phyloP scores from a whole-genome alignment of 1,140 invertebrate genomes.

The Drosophila insularis region DNA sequence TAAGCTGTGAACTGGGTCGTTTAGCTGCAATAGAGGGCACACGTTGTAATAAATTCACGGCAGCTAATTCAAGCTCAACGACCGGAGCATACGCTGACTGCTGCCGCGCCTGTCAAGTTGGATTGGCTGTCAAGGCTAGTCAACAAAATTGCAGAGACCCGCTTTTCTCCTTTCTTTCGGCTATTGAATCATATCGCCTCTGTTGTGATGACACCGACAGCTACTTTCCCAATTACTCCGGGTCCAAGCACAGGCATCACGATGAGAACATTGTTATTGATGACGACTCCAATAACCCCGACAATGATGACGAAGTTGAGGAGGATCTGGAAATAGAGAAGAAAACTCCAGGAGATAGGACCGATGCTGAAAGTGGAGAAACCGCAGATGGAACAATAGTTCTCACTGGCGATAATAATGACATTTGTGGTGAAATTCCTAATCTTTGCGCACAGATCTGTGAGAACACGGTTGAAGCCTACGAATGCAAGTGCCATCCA shows the following conservation, averaged over 20 bases:
- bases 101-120: constrained; percentile 78
- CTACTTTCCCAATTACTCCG: constrained; percentile 8
- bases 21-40: constrained; percentile 66
- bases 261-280: constrained; percentile 4
- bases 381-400: constrained; percentile 61
- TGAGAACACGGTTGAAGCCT: constrained; percentile 86
- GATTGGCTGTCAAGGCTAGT: constrained; percentile 72
- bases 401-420: constrained; percentile 70
- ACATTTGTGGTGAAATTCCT: constrained; percentile 86
- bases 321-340: constrained; percentile 11
- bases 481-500: constrained; percentile 87
- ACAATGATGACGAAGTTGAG: constrained; percentile 12
- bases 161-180: constrained; percentile 60
- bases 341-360: neutral
- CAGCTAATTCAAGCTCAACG: constrained; percentile 23
- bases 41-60: constrained; percentile 41
- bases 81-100: constrained; percentile 56
- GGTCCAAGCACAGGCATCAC: neutral
- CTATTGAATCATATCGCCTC: constrained; percentile 67
- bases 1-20: constrained; percentile 65
- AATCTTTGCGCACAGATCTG: constrained; percentile 89
- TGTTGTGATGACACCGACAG: constrained; percentile 59
- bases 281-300: neutral
- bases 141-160: constrained; percentile 66
- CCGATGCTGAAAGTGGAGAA: constrained; percentile 12